These are phyloP conservation scores for Anableps anableps DNA, from an alignment of 2,797 vertebrate species.

Conservation along the genomic window DNA sequence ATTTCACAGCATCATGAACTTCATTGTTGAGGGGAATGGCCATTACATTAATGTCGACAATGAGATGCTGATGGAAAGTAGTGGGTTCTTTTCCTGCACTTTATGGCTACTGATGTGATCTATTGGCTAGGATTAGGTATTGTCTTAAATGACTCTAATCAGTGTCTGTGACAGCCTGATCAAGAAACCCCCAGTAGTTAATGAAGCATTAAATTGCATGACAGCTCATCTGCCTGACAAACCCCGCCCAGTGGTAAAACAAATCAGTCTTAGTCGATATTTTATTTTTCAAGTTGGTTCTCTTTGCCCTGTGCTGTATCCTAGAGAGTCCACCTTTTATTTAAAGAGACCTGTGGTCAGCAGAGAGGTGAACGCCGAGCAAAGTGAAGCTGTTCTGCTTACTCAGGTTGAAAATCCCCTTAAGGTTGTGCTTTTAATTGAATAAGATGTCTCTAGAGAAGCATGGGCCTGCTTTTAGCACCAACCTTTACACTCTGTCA, in stretches of 20 bases:
- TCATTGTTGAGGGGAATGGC: neutral
- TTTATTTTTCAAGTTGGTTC: conserved; percentile 11
- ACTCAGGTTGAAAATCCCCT: conserved; percentile 64
- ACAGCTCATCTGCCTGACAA: neutral
- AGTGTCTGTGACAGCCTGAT: neutral
- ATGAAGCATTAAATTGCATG: neutral
- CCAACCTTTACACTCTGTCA: conserved; percentile 41
- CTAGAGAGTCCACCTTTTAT: conserved; percentile 15
- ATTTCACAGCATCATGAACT: neutral
- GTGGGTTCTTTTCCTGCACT: neutral
- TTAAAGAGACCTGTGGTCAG: conserved; percentile 51
- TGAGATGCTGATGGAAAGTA: neutral
- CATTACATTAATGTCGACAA: neutral
- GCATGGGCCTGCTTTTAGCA: conserved; percentile 36
- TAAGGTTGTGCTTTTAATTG: conserved; percentile 55
- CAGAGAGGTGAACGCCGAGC: conserved; percentile 50
- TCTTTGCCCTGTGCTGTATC: neutral
- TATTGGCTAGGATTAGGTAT: neutral
- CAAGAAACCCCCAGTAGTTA: no score
- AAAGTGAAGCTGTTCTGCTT: conserved; percentile 66
- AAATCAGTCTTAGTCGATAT: neutral
- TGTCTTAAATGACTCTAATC: neutral
- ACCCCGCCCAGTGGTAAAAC: neutral
- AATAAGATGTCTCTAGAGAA: conserved; percentile 48
- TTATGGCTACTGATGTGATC: neutral